Evolutionary conservation across 2,113 vertebrate genomes (phyloP), one percentile per base, ranked within the genome.

Genomic region (Ranitomeya imitator): DNA sequence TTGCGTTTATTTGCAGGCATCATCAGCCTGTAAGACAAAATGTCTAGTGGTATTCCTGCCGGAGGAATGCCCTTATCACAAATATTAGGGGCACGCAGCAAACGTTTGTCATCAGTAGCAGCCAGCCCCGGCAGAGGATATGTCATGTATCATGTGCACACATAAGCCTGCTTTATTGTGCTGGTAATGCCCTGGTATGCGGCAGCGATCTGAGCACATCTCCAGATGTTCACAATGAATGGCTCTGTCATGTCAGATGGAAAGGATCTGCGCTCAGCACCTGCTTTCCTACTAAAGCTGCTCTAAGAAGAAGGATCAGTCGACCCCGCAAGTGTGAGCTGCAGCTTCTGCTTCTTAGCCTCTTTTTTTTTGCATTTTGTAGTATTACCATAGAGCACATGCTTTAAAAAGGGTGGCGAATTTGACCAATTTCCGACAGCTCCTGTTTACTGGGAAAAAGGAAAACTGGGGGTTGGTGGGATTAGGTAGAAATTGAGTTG

Each of bases 181-280:
- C 71, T 74, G 74, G 37, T 76, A 88, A 88, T 77, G 55, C 80
- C 73, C 37, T 77, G 87, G 87, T 77, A 88, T 84, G 87, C 57
- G n/a, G 54, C 21, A 77, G 81, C 37, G 37, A 88, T 88, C 26
- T 77, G 79, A 83, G n/a, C 59, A 52, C 69, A 77, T 83, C 71
- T 88, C 87, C 87, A 88, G 87, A 88, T 88, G 87, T 88, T 83
- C 80, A 16, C 21, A 83, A 83, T 88, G 86, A 88, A 88, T 65
- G 26, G 87, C 87, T 65, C 59, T 83, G 21, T 83, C 74, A 88
- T 65, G 80, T 74, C 59, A 55, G 81, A 77, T 74, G 86, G 79
- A 63, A 83, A 63, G 59, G 80, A 88, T 83, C 57, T 88, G 37
- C 76, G 14, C 16, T 10, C 37, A 21, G 21, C 87, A 88, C 87